phyloP scores from a whole-genome alignment of 1,140 invertebrate genomes.

The Hirudo medicinalis region DNA sequence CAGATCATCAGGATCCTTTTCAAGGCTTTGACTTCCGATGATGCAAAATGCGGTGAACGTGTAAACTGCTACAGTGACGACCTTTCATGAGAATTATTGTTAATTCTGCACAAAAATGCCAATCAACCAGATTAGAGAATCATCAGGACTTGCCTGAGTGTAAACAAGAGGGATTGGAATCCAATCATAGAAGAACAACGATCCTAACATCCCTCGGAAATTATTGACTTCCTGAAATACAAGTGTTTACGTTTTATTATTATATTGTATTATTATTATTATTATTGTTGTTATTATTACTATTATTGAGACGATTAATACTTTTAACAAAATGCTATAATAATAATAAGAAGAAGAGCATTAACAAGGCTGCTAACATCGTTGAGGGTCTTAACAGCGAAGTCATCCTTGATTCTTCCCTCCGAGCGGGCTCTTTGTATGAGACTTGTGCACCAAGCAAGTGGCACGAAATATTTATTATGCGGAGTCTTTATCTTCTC shows the following conservation, averaged over 20 bases:
- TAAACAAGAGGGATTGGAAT: conserved; percentile 93
- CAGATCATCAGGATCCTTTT: conserved; percentile 48
- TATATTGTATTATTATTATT: background rate
- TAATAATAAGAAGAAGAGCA: no score
- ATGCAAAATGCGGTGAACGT: conserved; percentile 57
- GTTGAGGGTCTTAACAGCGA: conserved; percentile 75
- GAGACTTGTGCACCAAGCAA: conserved; percentile 80
- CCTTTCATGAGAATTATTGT: conserved; percentile 52
- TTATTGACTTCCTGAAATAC: conserved; percentile 53
- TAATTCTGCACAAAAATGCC: background rate
- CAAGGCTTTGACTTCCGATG: conserved; percentile 56
- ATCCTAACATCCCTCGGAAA: conserved; percentile 66
- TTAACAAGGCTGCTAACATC: conserved; percentile 47
- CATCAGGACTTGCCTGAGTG: conserved; percentile 63
- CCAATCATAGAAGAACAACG: conserved; percentile 75
- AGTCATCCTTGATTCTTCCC: conserved; percentile 77
- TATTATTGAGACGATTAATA: background rate
- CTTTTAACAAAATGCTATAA: no score
- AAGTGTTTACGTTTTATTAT: no score
- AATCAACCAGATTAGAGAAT: background rate
- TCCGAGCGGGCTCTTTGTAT: conserved; percentile 70
- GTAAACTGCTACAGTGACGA: conserved; percentile 80
- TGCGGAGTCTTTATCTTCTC: conserved; percentile 63
- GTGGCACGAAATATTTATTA: conserved; percentile 84
- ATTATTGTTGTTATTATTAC: background rate